Base-by-base conservation (phyloP, 2,888 invertebrate genomes). In the Sphaerophoria rueppellii region DNA sequence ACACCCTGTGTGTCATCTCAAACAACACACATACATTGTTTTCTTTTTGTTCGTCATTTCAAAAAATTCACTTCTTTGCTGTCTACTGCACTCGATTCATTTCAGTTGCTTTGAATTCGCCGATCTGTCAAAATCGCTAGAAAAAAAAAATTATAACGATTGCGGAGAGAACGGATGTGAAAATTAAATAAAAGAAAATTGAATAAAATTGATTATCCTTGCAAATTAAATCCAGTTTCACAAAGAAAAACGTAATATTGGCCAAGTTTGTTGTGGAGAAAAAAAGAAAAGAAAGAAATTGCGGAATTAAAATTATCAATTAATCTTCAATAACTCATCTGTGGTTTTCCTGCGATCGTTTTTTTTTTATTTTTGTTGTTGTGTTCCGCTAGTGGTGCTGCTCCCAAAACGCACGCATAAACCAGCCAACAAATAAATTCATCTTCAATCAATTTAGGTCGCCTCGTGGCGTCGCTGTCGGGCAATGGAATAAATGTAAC, bases 81-180 rank as follows among this genome's bases (percentile, higher is more conserved):
- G 70, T 65, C 37, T 75, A 83, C 79, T 83, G 79, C 79, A 83
- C 72, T 76, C 80, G 37, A 58, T 79, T 83, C 79, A 79, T 72
- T 79, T 82, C 87, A 87, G 86, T 87, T 83, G 86, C 81, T 82
- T 87, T 87, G 81, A 87, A 86, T 86, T 87, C 87, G 87, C 86
- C 87, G 87, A 87, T 82, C 74, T 86, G 86, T 87, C 76, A 82
- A 86, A 77, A 86, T 82, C 82, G 81, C 74, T 55, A 40, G 12
- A 12, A 37, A 65, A 63, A 63, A 63, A 63, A 82, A 61, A 71
- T 24, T 24, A 70, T 76, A 67, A 83, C 77, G 82, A 81, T 86
- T 81, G 75, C 81, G 81, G 86, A 82, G 83, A 83, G 83, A 83
- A 83, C 83, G 83, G 75, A 78, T 79, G 83, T 83, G 79, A 83